A percentile compares a stretch with the other conserved stretches of the same genome.
phyloP scores from a whole-genome alignment of 2,888 invertebrate species.

The Drosophila helvetica region DNA sequence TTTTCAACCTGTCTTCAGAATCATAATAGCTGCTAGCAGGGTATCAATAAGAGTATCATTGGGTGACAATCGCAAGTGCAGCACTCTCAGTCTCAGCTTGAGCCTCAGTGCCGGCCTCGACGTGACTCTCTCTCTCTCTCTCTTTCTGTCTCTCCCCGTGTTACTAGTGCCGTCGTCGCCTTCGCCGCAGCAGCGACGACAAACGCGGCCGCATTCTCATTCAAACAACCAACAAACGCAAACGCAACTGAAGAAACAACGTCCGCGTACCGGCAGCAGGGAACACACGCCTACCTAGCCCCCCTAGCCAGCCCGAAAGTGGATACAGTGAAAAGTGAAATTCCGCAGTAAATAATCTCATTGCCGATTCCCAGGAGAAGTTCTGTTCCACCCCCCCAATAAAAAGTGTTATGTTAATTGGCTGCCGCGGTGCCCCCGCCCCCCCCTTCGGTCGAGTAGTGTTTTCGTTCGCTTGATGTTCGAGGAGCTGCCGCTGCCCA shows the following conservation, averaged over 20 bases:
- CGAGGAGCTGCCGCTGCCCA: constrained; percentile 57
- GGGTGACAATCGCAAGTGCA: constrained; percentile 72
- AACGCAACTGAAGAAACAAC: constrained; percentile 75
- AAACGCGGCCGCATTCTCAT: constrained; percentile 68
- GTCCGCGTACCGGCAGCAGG: constrained; percentile 51
- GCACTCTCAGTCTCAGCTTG: constrained; percentile 52
- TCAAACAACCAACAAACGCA: constrained; percentile 76
- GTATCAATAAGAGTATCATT: constrained; percentile 25
- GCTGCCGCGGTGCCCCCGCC: constrained; percentile 27
- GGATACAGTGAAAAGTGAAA: constrained; percentile 32
- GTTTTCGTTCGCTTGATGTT: constrained; percentile 56
- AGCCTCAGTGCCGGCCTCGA: constrained; percentile 16
- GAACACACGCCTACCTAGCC: constrained; percentile 8
- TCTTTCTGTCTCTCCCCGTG: constrained; percentile 21
- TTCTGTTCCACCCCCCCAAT: constrained; percentile 4
- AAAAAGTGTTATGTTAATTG: constrained; percentile 55
- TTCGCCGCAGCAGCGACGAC: constrained; percentile 27
- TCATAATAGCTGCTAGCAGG: neutral
- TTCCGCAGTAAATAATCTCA: constrained; percentile 6
- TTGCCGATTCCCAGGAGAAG: constrained; percentile 1
- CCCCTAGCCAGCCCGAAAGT: constrained; percentile 9
- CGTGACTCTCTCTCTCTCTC: constrained; percentile 26
- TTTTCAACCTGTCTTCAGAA: neutral
- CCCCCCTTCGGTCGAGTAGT: constrained; percentile 14
- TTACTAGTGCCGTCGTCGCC: constrained; percentile 37